A percentile compares a stretch with the other conserved stretches of the same genome.
These are phyloP conservation scores for Agelas oroides DNA, from an alignment of 37 sponge, comb jelly and placozoan genomes.

Conservation along the genomic window DNA sequence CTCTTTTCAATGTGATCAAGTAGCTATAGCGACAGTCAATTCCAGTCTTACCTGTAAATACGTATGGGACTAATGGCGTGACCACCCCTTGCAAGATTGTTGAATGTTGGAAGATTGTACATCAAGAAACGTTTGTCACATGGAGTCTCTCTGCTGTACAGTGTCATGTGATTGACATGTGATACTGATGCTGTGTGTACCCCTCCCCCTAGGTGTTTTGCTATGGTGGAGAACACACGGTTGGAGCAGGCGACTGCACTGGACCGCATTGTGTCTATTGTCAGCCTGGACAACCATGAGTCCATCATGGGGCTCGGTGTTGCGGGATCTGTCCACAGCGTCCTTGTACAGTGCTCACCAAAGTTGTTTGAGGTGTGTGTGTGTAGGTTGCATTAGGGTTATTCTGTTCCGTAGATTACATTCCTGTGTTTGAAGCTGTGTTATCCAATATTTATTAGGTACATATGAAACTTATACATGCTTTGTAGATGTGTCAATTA, in stretches of 20 bases:
- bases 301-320: conserved; percentile 68
- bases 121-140: too few relatives aligned
- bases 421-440: too few relatives aligned
- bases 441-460: too few relatives aligned
- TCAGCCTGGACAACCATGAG: conserved; percentile 52
- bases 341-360: conserved; percentile 78
- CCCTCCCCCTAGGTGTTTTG: conserved; percentile 74
- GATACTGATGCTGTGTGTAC: background rate
- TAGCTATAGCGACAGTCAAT: too few relatives aligned
- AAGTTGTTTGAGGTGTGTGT: conserved; percentile 63
- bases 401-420: background rate
- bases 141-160: too few relatives aligned
- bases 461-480: too few relatives aligned
- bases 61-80: too few relatives aligned
- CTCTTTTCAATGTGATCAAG: too few relatives aligned
- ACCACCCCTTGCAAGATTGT: too few relatives aligned
- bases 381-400: background rate
- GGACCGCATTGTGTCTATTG: conserved; percentile 31
- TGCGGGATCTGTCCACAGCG: conserved; percentile 26
- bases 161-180: conserved; percentile 11
- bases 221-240: conserved; percentile 65
- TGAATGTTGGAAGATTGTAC: too few relatives aligned
- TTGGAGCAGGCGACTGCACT: conserved; percentile 52
- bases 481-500: too few relatives aligned
- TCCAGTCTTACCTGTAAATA: too few relatives aligned